Evolutionary conservation across 1,140 invertebrate species (phyloP).

Genomic region (Coelopa frigida): DNA sequence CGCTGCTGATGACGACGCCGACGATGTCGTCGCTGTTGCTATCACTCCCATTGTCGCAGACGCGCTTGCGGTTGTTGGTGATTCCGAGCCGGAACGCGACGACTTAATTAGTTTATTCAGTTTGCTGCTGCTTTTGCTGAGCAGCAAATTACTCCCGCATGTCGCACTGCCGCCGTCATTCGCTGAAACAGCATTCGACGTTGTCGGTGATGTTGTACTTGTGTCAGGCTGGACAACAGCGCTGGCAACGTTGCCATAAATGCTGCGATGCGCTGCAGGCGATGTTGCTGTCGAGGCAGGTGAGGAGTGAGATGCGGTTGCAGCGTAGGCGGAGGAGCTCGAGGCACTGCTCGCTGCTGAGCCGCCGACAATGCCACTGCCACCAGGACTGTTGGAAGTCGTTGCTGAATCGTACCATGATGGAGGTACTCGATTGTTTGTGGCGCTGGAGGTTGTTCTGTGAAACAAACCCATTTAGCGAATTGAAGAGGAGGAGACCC

Average conservation of each 20-base stretch:
- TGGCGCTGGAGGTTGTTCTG: slow-evolving; percentile 25
- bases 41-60: slow-evolving; percentile 23
- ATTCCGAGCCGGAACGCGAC: slow-evolving; percentile 32
- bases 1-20: slow-evolving; percentile 7
- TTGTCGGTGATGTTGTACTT: slow-evolving; percentile 42
- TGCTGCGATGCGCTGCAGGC: slow-evolving; percentile 47
- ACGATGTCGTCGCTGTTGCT: slow-evolving; percentile 3
- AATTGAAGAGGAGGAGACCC: too few species aligned
- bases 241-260: slow-evolving; percentile 48
- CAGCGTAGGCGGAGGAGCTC: slow-evolving; percentile 33
- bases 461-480: background rate
- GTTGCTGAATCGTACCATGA: slow-evolving; percentile 43
- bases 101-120: slow-evolving; percentile 45
- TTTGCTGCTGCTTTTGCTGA: slow-evolving; percentile 47
- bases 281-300: slow-evolving; percentile 22
- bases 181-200: slow-evolving; percentile 41
- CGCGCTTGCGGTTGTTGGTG: slow-evolving; percentile 29
- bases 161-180: too few species aligned
- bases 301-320: slow-evolving; percentile 18
- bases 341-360: slow-evolving; percentile 31
- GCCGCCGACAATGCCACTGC: slow-evolving; percentile 43
- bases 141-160: slow-evolving; percentile 47
- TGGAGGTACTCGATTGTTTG: slow-evolving; percentile 34
- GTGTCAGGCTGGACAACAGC: slow-evolving; percentile 46
- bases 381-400: slow-evolving; percentile 43